Conservation (phyloP, 2,113 vertebrate genomes). For the Pampusana beccarii region DNA sequence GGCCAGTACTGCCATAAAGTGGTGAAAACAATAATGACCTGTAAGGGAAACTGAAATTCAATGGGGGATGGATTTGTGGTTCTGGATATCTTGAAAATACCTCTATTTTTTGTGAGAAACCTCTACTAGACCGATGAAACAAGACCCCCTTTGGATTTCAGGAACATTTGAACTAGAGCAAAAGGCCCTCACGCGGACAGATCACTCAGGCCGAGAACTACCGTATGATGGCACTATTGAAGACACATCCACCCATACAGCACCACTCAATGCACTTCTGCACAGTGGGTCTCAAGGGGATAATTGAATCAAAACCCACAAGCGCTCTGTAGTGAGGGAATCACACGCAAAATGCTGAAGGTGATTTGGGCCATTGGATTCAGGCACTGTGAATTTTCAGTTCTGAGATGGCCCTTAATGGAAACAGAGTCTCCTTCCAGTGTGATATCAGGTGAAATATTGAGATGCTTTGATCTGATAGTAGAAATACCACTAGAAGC, state of each 20-base stretch:
- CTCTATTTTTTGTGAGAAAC: constrained; percentile 33
- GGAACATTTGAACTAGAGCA: neutral
- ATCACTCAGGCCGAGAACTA: neutral
- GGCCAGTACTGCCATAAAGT: neutral
- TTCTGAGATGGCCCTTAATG: neutral
- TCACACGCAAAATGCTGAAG: neutral
- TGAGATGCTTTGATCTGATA: neutral
- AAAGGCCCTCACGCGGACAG: neutral
- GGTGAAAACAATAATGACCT: constrained; percentile 42
- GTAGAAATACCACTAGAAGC: neutral
- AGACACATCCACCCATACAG: neutral
- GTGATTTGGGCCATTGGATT: neutral
- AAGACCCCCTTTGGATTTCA: neutral
- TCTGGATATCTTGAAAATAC: constrained; percentile 37
- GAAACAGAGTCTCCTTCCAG: neutral
- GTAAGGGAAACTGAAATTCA: constrained; percentile 34
- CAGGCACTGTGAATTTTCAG: neutral
- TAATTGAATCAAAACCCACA: neutral
- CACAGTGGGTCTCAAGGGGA: neutral
- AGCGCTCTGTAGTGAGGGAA: neutral
- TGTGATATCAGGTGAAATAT: neutral
- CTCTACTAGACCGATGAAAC: neutral
- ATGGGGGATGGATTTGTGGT: neutral
- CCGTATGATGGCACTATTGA: neutral
- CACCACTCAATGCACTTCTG: neutral